A percentile compares a stretch with the other conserved stretches of the same genome.
phyloP scores from a whole-genome alignment of 2,113 vertebrate species.

The Delphinapterus leucas region DNA sequence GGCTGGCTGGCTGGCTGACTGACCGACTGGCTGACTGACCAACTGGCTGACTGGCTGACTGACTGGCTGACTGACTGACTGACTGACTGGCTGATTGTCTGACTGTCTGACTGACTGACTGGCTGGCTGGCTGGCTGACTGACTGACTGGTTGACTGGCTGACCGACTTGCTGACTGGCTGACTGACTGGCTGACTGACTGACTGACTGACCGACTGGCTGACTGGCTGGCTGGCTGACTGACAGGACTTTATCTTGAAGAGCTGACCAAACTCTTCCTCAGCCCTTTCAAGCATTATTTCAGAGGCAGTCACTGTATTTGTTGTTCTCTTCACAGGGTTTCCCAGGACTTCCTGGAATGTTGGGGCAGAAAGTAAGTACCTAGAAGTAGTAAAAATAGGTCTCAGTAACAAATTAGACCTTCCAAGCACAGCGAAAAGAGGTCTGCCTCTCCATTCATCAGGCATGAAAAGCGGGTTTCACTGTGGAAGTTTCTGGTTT shows the following conservation, averaged over 20 bases:
- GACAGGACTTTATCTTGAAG: not conserved
- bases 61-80: rapidly evolving
- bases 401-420: not conserved
- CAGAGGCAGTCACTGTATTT: not conserved
- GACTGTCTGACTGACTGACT: rapidly evolving
- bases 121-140: rapidly evolving
- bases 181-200: not conserved
- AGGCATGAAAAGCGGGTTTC: not conserved
- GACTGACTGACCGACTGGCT: not conserved
- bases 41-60: rapidly evolving
- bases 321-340: conserved; percentile 86
- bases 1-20: rapidly evolving
- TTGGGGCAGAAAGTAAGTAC: conserved; percentile 95
- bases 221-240: not conserved
- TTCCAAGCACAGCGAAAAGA: not conserved
- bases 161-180: rapidly evolving
- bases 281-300: not conserved
- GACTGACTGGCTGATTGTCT: not conserved
- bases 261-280: not conserved
- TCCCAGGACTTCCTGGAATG: conserved; percentile 95
- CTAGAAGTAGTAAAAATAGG: not conserved
- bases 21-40: rapidly evolving
- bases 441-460: not conserved
- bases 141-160: rapidly evolving
- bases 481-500: not conserved